phyloP scores from a whole-genome alignment of 2,888 invertebrate genomes.

The Hedychridium roseum region DNA sequence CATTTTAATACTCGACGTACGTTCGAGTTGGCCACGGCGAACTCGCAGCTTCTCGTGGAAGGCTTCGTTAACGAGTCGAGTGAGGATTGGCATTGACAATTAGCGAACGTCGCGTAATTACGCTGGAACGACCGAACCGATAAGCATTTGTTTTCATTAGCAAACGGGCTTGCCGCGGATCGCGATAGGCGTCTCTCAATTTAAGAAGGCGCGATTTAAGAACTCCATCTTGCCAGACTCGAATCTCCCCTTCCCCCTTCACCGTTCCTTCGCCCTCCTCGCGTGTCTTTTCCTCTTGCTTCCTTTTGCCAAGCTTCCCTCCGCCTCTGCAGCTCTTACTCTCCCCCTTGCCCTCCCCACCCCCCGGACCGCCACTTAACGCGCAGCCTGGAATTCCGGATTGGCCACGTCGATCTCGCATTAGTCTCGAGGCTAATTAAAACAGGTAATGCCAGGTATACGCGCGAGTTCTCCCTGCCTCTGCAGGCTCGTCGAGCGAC shows the following conservation, averaged over 20 bases:
- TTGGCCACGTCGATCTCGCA: slow-evolving; percentile 48
- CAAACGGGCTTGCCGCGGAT: too few relatives aligned
- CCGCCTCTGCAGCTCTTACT: slow-evolving; percentile 6
- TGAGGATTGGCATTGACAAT: too few relatives aligned
- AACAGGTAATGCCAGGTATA: slow-evolving; percentile 40
- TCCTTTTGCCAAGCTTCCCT: not conserved
- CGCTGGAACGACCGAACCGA: too few relatives aligned
- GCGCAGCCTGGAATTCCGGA: slow-evolving; percentile 30
- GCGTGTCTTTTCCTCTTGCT: slow-evolving; percentile 4
- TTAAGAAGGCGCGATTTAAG: too few relatives aligned
- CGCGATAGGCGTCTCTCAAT: too few relatives aligned
- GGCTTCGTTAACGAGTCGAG: too few relatives aligned
- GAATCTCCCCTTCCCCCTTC: slow-evolving; percentile 8
- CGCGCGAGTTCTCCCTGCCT: slow-evolving; percentile 6
- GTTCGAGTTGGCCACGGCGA: too few relatives aligned
- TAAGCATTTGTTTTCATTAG: too few relatives aligned
- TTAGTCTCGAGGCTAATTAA: slow-evolving; percentile 51
- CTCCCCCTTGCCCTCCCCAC: not conserved
- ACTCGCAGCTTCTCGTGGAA: too few relatives aligned
- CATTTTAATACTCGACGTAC: too few relatives aligned
- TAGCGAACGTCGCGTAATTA: too few relatives aligned
- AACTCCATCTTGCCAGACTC: too few relatives aligned
- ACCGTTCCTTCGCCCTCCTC: not conserved
- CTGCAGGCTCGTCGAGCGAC: slow-evolving; percentile 2
- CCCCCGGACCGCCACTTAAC: not conserved